A percentile compares a stretch with the other conserved stretches of the same genome.
phyloP scores from a whole-genome alignment of 1,140 invertebrate species.

The Steinernema feltiae region DNA sequence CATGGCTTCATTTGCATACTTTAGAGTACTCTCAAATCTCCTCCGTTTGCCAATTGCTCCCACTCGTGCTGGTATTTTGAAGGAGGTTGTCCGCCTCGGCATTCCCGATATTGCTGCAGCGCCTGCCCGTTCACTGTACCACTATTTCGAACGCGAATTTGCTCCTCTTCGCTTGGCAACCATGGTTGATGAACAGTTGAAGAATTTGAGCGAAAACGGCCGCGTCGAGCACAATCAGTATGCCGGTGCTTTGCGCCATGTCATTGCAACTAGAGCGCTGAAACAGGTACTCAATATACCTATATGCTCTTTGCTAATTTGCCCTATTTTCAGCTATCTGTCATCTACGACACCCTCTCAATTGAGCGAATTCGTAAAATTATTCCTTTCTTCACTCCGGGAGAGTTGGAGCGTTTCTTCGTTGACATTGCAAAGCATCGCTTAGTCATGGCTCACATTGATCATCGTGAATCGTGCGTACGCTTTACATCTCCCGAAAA shows the following conservation, averaged over 20 bases:
- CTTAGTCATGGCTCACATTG: constrained; percentile 47
- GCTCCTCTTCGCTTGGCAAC: constrained; percentile 43
- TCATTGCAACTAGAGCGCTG: constrained; percentile 51
- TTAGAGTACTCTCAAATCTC: constrained; percentile 52
- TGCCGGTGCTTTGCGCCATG: constrained; percentile 30
- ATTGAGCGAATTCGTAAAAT: constrained; percentile 45
- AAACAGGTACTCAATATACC: constrained; percentile 43
- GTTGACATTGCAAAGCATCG: constrained; percentile 52
- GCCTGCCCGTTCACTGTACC: constrained; percentile 43
- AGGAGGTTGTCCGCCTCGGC: constrained; percentile 49
- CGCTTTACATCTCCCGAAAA: constrained; percentile 46
- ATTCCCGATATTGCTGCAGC: constrained; percentile 47
- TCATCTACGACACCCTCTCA: constrained; percentile 52
- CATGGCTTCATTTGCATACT: constrained; percentile 1
- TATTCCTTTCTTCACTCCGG: constrained; percentile 49
- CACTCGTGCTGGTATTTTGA: constrained; percentile 51
- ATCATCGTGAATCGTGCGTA: constrained; percentile 50
- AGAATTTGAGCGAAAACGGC: background rate
- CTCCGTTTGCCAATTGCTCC: constrained; percentile 54
- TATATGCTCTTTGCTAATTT: constrained; percentile 22
- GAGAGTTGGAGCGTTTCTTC: constrained; percentile 49
- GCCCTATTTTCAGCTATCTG: constrained; percentile 47
- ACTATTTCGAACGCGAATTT: constrained; percentile 51
- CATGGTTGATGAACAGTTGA: constrained; percentile 25
- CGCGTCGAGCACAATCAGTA: constrained; percentile 27